These are phyloP conservation scores for Chromoteleia sp. DNA, from an alignment of 2,888 invertebrate genomes.

Conservation along the genomic window DNA sequence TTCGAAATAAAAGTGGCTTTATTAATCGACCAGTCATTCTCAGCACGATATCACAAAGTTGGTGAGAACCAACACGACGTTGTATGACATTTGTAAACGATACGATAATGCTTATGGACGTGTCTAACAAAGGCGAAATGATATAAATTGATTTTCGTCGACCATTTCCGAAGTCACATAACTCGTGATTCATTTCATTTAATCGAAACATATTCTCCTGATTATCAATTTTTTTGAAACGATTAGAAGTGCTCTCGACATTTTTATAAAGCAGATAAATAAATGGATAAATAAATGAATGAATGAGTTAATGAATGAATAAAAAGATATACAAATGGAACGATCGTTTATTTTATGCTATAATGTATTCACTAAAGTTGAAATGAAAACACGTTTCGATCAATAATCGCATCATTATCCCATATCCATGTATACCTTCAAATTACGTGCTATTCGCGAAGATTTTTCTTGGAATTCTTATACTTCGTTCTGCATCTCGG, in stretches of 20 bases:
- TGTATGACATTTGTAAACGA: conserved; percentile 54
- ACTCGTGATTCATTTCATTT: conserved; percentile 6
- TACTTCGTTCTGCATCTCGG: conserved; percentile 18
- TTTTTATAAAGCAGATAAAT: too few relatives aligned
- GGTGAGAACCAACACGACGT: conserved; percentile 48
- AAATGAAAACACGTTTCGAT: conserved; percentile 8
- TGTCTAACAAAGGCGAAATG: conserved; percentile 38
- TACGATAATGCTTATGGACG: conserved; percentile 58
- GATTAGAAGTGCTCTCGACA: background rate
- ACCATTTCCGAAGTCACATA: conserved; percentile 1
- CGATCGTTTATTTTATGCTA: too few relatives aligned
- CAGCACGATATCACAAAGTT: conserved; percentile 50
- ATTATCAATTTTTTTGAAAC: too few relatives aligned
- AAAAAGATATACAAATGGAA: too few relatives aligned
- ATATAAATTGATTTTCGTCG: conserved; percentile 51
- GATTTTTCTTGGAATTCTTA: conserved; percentile 25
- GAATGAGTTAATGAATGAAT: background rate
- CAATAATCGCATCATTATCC: conserved; percentile 26
- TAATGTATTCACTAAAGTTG: too few relatives aligned
- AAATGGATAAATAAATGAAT: background rate
- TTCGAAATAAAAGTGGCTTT: conserved; percentile 61
- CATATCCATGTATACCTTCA: background rate
- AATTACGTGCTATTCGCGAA: conserved; percentile 15
- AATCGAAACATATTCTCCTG: background rate
- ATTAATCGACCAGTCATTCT: conserved; percentile 62